Base-by-base conservation (phyloP, 2,888 invertebrate species). In the Sminthurides aquaticus region DNA sequence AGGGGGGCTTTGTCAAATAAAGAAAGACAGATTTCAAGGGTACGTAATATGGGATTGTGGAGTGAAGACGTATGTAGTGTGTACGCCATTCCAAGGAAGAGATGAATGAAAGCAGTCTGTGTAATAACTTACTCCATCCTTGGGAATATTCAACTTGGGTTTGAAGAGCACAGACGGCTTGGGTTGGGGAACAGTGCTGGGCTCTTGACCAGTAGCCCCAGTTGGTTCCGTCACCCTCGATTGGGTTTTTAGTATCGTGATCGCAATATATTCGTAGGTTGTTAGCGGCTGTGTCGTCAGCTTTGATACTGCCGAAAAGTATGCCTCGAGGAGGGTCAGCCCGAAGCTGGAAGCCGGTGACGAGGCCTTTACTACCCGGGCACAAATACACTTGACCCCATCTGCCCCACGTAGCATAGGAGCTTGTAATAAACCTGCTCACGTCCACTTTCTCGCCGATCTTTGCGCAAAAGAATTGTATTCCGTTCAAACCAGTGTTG, bases 161-260 rank as follows among this genome's bases (percentile, higher is more conserved):
- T 64, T 68, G 67, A 3, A 73, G 48, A 1, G 71, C 73, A 60
- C 73, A 73, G 60, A 73, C 59, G 49, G 68, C 71, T 43, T 72
- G 69, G 24, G 61, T 27, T 3, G 29, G 22, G 22, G 28, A 43
- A 48, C 64, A 64, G 25, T 55, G 55, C 48, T 24, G 18, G 25
- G 59, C 18, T 1, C n/a, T 48, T 15, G 64, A 59, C 64, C 64
- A 64, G 1, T 26, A 48, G 2, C 64, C 64, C 64, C 64, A 64
- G 27, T 48, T 22, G 5, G 55, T 60, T 22, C 64, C 64, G 27
- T 64, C 64, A 20, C 64, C 64, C 26, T 64, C 64, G n/a, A 64
- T 22, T 8, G 27, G 48, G n/a, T 24, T 11, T 55, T 48, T 55
- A 22, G 3, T 60, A 15, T 24, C 15, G 18, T 59, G 22, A 22